Evolutionary conservation across 1,140 invertebrate species (phyloP).

Genomic region (Mamestra configurata): DNA sequence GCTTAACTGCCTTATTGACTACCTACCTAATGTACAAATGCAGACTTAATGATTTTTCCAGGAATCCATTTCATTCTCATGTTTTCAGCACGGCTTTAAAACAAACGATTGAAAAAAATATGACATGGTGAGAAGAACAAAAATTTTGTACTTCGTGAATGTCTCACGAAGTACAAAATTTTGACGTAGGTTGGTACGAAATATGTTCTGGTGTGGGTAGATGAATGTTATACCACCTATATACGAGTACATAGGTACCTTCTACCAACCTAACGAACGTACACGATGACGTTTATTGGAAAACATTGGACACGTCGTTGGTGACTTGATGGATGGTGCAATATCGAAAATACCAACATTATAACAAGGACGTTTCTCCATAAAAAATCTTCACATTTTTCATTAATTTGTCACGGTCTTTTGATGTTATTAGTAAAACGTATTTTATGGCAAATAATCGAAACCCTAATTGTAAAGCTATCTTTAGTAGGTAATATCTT

Average conservation of each 20-base stretch:
- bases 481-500: too few relatives aligned
- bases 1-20: too few relatives aligned
- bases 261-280: neutral
- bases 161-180: too few relatives aligned
- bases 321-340: conserved; percentile 9
- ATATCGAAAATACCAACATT: conserved; percentile 12
- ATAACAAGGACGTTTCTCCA: neutral
- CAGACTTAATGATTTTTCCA: too few relatives aligned
- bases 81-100: too few relatives aligned
- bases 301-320: conserved; percentile 1
- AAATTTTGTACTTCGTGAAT: too few relatives aligned
- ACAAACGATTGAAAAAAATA: too few relatives aligned
- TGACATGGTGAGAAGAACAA: too few relatives aligned
- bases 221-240: neutral
- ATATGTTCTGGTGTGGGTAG: too few relatives aligned
- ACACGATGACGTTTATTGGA: conserved; percentile 10
- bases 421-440: neutral
- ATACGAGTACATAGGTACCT: neutral
- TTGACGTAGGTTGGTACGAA: too few relatives aligned
- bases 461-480: neutral
- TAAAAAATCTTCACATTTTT: neutral
- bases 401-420: neutral
- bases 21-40: too few relatives aligned
- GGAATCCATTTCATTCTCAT: too few relatives aligned
- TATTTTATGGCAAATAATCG: neutral